Conservation (phyloP, 2,797 vertebrate species). For the Paratrypauchen microcephalus region DNA sequence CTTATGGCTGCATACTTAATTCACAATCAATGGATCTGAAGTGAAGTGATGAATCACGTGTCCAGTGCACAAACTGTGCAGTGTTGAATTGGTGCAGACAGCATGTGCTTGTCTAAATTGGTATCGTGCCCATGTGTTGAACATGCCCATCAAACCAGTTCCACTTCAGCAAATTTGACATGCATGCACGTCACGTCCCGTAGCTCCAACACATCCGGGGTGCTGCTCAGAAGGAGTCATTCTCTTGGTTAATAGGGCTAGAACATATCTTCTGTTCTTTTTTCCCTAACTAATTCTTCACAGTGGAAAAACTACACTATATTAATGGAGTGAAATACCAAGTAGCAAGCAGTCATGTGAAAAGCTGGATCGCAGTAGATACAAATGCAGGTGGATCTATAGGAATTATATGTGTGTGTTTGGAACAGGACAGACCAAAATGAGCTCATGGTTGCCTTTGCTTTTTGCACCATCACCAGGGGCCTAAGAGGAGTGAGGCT, state of each 20-base stretch:
- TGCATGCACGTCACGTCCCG: slow-evolving; percentile 76
- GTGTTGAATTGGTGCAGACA: slow-evolving; percentile 7
- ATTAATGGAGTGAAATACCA: not conserved
- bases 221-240: slow-evolving; percentile 61
- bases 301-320: not conserved
- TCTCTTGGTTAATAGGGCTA: slow-evolving; percentile 67
- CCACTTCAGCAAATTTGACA: slow-evolving; percentile 66
- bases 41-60: slow-evolving; percentile 18
- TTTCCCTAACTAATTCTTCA: not conserved
- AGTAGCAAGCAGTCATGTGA: not conserved
- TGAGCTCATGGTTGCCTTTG: not conserved
- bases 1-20: not conserved
- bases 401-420: not conserved
- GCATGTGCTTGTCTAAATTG: slow-evolving; percentile 77
- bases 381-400: not conserved
- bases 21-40: slow-evolving; percentile 14
- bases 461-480: not conserved
- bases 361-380: too few relatives aligned
- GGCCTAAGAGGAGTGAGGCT: not conserved
- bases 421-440: not conserved
- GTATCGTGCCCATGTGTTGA: slow-evolving; percentile 75
- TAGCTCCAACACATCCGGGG: slow-evolving; percentile 62
- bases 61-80: slow-evolving; percentile 48
- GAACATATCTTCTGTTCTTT: slow-evolving; percentile 30
- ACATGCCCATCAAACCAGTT: slow-evolving; percentile 76